Percentiles rank a stretch among this genome's conserved stretches.
Evolutionary conservation across 2,888 invertebrate genomes (phyloP).

Genomic region (Ectobius pallidus): DNA sequence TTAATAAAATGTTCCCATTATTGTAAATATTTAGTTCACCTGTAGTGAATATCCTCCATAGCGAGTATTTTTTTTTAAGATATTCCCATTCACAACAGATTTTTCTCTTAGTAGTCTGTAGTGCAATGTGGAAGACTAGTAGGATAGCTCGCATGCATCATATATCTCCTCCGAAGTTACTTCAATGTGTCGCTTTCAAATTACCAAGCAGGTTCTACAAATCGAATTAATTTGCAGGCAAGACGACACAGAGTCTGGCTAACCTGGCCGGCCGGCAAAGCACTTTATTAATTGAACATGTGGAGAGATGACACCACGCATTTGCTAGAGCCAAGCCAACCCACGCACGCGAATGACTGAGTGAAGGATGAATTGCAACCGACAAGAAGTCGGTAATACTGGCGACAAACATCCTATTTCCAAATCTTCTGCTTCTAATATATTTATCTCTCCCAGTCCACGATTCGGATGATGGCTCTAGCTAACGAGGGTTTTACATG

Average conservation of each 20-base stretch:
- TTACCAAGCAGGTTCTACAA: neutral
- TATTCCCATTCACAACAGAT: too few relatives aligned
- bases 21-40: too few relatives aligned
- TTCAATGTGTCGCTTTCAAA: neutral
- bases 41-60: too few relatives aligned
- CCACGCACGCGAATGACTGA: neutral
- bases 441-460: neutral
- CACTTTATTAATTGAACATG: slow-evolving; percentile 3
- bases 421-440: neutral
- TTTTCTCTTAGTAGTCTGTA: too few relatives aligned
- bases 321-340: neutral
- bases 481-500: slow-evolving; percentile 15
- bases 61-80: too few relatives aligned
- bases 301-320: neutral
- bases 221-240: neutral
- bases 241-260: neutral
- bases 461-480: slow-evolving; percentile 7
- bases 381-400: neutral
- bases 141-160: too few relatives aligned
- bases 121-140: too few relatives aligned
- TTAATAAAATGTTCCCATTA: too few relatives aligned
- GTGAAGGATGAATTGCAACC: neutral
- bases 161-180: neutral
- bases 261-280: neutral
- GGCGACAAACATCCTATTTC: slow-evolving; percentile 19